Base-by-base conservation (phyloP, 2,797 vertebrate species). In the Lycodopsis pacificus region DNA sequence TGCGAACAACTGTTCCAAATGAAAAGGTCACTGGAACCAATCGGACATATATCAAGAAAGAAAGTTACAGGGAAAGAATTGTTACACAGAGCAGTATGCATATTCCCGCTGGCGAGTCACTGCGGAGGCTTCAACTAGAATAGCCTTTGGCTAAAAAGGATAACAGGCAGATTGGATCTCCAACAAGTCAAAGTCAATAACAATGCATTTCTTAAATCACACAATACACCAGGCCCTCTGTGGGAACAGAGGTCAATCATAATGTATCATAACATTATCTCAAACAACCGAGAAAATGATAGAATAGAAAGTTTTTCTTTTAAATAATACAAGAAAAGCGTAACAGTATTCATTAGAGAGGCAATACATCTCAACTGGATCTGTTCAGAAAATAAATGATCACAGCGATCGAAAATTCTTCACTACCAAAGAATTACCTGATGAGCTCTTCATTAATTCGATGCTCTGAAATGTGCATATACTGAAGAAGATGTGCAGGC, bases 1-100 rank as follows among this genome's bases (percentile, higher is more conserved):
- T 88, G 83, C 53, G 73, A 91, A 91, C 81, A 87, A 84, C 79
- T 83, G 83, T 85, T 89, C 73, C 71, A 73, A 79, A 88, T 92
- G 88, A 90, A 93, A 93, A 94, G 91, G 93, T 94, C 92, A 93
- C 20, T 19, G 64, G 65, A 79, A 91, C 86, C 82, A 89, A 65
- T 70, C 12, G 10, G 81, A 86, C 81, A 89, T 88, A 74, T 65
- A 86, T 89, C 81, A 90, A 80, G 68, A 65, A 76, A 59, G 73
- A 85, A 69, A 58, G 63, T 19, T 19, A 67, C 5, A 13, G 48
- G n/a, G 30, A 46, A 57, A 64, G 56, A 73, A 65, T 17, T 49
- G 62, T 51, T 81, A 74, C 61, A 84, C 54, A 63, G 76, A 61
- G 73, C 65, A 49, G 30, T 25, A 58, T 65, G 76, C 80, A 85